phyloP scores from a whole-genome alignment of 2,888 invertebrate genomes.

The Dynastes hyllus region DNA sequence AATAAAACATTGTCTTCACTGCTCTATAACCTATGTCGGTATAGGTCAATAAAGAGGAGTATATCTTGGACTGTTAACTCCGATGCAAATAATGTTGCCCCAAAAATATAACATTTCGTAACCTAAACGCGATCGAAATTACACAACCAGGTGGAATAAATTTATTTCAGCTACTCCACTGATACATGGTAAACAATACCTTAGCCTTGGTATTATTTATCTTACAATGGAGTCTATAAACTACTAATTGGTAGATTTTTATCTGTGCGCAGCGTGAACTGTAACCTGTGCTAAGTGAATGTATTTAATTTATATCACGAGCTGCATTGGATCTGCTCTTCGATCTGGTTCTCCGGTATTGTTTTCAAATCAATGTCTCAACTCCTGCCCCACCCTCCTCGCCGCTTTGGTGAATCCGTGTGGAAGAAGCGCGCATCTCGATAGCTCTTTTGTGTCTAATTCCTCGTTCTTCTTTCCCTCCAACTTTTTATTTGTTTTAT shows the following conservation, averaged over 20 bases:
- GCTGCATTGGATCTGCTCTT: conserved; percentile 60
- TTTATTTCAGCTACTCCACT: conserved; percentile 15
- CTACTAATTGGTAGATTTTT: conserved; percentile 70
- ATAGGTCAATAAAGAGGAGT: no score
- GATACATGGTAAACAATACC: not conserved
- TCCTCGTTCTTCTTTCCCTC: conserved; percentile 11
- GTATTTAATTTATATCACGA: conserved; percentile 65
- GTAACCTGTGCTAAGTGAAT: conserved; percentile 65
- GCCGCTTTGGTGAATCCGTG: conserved; percentile 24
- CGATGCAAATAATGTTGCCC: no score
- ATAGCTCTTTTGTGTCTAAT: conserved; percentile 25
- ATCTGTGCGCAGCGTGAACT: conserved; percentile 68
- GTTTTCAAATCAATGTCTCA: conserved; percentile 56
- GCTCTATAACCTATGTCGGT: no score
- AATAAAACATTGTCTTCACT: no score
- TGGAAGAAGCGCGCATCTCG: conserved; percentile 26
- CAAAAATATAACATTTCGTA: no score
- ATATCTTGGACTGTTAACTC: no score
- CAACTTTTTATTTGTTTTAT: not conserved
- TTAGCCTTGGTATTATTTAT: conserved; percentile 60
- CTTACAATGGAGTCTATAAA: conserved; percentile 65
- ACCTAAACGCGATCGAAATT: no score
- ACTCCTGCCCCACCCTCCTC: not conserved
- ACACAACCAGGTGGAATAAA: no score
- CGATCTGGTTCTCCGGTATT: conserved; percentile 61